phyloP scores from a whole-genome alignment of 2,113 vertebrate species.

The Pongo abelii region DNA sequence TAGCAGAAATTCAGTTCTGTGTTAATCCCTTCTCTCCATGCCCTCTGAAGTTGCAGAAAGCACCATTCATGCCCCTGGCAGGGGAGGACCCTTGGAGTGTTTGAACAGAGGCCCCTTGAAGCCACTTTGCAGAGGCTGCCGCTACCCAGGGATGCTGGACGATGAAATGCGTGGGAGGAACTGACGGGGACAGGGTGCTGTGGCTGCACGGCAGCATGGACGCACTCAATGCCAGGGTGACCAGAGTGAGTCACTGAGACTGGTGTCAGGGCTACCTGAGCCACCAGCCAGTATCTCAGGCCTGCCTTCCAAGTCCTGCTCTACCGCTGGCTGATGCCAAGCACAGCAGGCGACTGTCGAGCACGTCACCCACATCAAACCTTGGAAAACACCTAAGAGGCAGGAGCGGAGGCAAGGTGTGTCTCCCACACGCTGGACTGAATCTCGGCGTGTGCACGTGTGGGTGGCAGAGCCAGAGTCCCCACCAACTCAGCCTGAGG shows the following conservation, averaged over 20 bases:
- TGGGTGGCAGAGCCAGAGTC: background rate
- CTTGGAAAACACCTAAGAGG: background rate
- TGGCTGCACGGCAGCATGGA: too few species aligned
- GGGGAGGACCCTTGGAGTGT: background rate
- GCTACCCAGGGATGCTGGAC: background rate
- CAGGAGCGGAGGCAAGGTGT: rapidly evolving
- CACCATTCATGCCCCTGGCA: too few species aligned
- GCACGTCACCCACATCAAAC: rapidly evolving
- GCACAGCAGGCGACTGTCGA: rapidly evolving
- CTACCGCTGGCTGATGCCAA: background rate
- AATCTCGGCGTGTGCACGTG: rapidly evolving
- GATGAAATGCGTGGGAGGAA: rapidly evolving
- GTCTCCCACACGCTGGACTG: rapidly evolving
- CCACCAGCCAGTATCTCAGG: background rate
- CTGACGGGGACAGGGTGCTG: background rate
- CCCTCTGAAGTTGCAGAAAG: background rate
- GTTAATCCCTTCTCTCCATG: background rate
- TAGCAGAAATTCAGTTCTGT: background rate
- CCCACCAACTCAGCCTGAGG: too few species aligned
- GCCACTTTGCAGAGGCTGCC: rapidly evolving
- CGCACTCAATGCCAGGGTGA: background rate
- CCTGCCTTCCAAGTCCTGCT: background rate
- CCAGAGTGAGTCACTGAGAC: background rate
- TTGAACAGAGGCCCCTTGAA: background rate
- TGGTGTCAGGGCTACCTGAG: background rate